A percentile compares a stretch with the other conserved stretches of the same genome.
These are phyloP conservation scores for Anoplolepis gracilipes DNA, from an alignment of 1,140 invertebrate species.

Conservation along the genomic window DNA sequence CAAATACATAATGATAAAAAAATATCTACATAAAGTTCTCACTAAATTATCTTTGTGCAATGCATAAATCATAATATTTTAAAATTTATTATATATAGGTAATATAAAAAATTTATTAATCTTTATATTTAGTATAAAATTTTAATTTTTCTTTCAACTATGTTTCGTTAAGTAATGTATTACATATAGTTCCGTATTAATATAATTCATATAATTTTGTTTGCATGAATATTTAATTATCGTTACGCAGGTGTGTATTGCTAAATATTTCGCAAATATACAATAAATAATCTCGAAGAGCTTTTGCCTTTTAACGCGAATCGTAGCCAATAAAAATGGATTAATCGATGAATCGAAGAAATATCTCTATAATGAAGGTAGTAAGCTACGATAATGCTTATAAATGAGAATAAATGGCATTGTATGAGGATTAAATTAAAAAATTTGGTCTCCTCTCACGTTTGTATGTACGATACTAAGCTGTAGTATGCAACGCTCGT, in stretches of 20 bases:
- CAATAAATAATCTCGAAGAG: neutral
- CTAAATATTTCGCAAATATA: constrained; percentile 3
- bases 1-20: neutral
- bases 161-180: too few relatives aligned
- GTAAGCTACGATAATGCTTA: neutral
- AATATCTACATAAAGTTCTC: neutral
- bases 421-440: neutral
- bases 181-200: too few relatives aligned
- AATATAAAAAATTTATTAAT: neutral
- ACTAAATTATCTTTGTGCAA: too few relatives aligned
- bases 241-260: constrained; percentile 3
- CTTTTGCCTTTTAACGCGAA: constrained; percentile 2
- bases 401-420: neutral
- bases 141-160: constrained; percentile 6
- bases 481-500: neutral
- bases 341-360: constrained; percentile 7
- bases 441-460: neutral
- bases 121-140: neutral
- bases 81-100: neutral
- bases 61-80: too few relatives aligned
- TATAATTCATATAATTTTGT: neutral
- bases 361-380: neutral
- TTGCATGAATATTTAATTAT: constrained; percentile 21
- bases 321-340: constrained; percentile 39
- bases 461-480: neutral